These are phyloP conservation scores for Pandemis heparana DNA, from an alignment of 2,888 invertebrate genomes.

Conservation along the genomic window DNA sequence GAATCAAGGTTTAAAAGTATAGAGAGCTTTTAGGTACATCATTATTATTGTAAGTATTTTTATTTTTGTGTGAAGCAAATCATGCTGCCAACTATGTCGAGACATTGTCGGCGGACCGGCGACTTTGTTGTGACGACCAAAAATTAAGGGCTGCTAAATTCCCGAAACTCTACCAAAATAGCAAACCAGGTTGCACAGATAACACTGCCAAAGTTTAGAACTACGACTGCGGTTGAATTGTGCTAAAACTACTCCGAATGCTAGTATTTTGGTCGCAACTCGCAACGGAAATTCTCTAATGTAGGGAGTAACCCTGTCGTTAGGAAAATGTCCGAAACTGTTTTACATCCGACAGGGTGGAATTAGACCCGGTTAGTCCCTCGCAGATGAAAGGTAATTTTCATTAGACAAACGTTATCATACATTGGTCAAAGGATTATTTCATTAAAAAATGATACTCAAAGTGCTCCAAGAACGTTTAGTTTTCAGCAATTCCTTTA, in stretches of 20 bases:
- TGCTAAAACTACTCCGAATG: neutral
- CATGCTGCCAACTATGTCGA: too few relatives aligned
- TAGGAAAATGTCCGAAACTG: neutral
- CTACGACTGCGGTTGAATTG: neutral
- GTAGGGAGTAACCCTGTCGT: constrained; percentile 4
- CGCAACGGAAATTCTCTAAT: constrained; percentile 8
- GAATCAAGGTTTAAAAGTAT: too few relatives aligned
- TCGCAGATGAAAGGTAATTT: neutral
- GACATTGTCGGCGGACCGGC: too few relatives aligned
- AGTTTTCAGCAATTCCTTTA: too few relatives aligned
- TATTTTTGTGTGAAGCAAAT: too few relatives aligned
- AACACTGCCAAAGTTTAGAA: neutral
- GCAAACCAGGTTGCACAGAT: neutral
- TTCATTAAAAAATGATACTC: neutral
- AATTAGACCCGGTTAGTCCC: neutral
- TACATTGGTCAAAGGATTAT: neutral
- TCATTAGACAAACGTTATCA: too few relatives aligned
- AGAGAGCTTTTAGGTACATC: too few relatives aligned
- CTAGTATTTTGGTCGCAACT: constrained; percentile 1
- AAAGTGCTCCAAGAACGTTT: too few relatives aligned
- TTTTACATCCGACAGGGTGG: neutral
- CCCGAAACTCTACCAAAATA: too few relatives aligned
- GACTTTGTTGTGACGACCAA: too few relatives aligned
- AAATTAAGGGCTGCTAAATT: too few relatives aligned
- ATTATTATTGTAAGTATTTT: too few relatives aligned